phyloP scores from a whole-genome alignment of 1,140 invertebrate species.

The Spodoptera frugiperda region DNA sequence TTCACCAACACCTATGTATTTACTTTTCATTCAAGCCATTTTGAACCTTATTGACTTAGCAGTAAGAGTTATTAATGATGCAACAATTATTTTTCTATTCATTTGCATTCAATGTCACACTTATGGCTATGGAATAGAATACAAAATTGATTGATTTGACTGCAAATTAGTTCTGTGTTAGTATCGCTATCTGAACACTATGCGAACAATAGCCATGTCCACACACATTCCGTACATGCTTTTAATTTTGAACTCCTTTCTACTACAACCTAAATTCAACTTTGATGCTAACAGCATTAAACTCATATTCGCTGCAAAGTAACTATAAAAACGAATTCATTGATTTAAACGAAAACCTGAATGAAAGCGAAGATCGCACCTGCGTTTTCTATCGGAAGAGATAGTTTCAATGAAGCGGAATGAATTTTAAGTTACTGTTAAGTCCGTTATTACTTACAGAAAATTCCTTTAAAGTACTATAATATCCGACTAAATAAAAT shows the following conservation, averaged over 20 bases:
- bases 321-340: constrained; percentile 21
- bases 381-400: constrained; percentile 8
- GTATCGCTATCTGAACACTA: constrained; percentile 9
- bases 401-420: constrained; percentile 1
- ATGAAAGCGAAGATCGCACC: constrained; percentile 42
- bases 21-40: too few species aligned
- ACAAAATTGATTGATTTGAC: too few species aligned
- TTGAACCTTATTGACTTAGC: too few species aligned
- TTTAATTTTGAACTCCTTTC: constrained; percentile 32
- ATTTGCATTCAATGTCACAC: too few species aligned
- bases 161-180: too few species aligned
- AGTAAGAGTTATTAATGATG: too few species aligned
- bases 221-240: constrained; percentile 40
- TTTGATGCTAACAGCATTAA: not conserved
- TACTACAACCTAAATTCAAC: constrained; percentile 17
- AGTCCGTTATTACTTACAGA: not conserved
- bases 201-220: constrained; percentile 41
- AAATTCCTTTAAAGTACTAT: not conserved
- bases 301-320: not conserved
- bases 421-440: not conserved
- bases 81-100: too few species aligned
- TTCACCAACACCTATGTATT: constrained; percentile 2
- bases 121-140: too few species aligned
- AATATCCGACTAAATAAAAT: too few species aligned
- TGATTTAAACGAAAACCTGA: constrained; percentile 41